Base-by-base conservation (phyloP, 2,113 vertebrate genomes). In the Himantopus leucocephalus region DNA sequence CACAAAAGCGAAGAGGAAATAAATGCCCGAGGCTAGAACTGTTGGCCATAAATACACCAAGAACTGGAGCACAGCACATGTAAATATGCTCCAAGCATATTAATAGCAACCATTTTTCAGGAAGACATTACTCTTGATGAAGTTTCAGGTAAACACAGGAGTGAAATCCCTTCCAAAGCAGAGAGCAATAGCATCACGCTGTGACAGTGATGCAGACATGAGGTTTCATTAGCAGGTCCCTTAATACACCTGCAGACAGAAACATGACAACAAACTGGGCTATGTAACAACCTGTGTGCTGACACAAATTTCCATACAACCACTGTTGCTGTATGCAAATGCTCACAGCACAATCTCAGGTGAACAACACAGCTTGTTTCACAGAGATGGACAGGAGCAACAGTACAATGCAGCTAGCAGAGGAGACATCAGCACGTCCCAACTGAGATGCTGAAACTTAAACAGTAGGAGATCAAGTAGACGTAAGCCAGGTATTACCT, bases 1-100 rank as follows among this genome's bases (percentile, higher is more conserved):
- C 80, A 91, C 35, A 81, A 77, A 84, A 52, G 50, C 34, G 67
- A 74, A 71, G 59, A 91, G 64, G 47, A 85, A 94, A 59, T 52
- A 59, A 87, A 78, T 45, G 37, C 67, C 78, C 23, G 79, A 90
- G 47, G 87, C 68, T 56, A 75, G 70, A 75, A 45, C 20, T 47
- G 60, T 35, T 78, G 70, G 80, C 64, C 81, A 74, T 66, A 84
- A 93, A 80, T 24, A 84, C 45, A 74, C 34, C 24, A 34, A 60
- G 41, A 93, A 39, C 27, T 43, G 53, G 41, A 92, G 64, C 37
- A 67, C 0, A 39, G 70, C 37, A 68, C 4, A 4, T 24, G 27
- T 75, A 89, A 87, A 85, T 72, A 56, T 23, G 11, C 72, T 87
- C 53, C 0, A 0, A 52, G 67, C 0, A 0, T 71, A 72, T 75